phyloP scores from a whole-genome alignment of 2,113 vertebrate genomes.

The Limanda limanda region DNA sequence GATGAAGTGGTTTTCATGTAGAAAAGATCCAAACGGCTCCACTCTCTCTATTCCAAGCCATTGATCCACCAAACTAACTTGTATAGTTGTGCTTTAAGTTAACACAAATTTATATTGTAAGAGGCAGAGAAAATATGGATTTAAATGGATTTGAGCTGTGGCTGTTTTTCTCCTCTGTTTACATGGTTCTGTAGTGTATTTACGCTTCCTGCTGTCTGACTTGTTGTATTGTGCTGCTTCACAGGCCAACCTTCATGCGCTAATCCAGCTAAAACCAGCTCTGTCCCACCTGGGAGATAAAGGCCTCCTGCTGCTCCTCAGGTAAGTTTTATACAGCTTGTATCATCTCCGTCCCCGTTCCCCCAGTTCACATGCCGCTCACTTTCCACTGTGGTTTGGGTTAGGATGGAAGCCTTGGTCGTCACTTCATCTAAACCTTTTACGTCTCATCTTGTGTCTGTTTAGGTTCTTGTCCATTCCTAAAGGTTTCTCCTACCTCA shows the following conservation, averaged over 20 bases:
- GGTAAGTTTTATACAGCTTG: constrained; percentile 78
- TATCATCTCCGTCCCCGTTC: background rate
- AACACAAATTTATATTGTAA: background rate
- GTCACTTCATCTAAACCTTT: background rate
- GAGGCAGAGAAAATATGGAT: background rate
- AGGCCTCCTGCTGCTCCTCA: constrained; percentile 93
- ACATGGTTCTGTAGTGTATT: background rate
- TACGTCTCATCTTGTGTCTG: constrained; percentile 32
- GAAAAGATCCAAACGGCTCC: no score
- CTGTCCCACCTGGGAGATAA: constrained; percentile 98
- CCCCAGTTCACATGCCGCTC: background rate
- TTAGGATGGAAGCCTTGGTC: background rate
- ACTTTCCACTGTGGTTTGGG: background rate
- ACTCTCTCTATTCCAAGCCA: no score
- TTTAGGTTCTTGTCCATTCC: constrained; percentile 97
- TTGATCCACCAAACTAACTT: no score
- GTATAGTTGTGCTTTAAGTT: background rate
- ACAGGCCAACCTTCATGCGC: constrained; percentile 97
- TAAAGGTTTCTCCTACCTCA: constrained; percentile 98
- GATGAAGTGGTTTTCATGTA: no score
- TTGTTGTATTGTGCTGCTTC: constrained; percentile 41
- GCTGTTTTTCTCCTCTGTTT: background rate
- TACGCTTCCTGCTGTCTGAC: constrained; percentile 2
- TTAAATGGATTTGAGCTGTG: background rate
- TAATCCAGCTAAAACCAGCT: constrained; percentile 98